phyloP scores from a whole-genome alignment of 2,113 vertebrate genomes.

The Microtus richardsoni region DNA sequence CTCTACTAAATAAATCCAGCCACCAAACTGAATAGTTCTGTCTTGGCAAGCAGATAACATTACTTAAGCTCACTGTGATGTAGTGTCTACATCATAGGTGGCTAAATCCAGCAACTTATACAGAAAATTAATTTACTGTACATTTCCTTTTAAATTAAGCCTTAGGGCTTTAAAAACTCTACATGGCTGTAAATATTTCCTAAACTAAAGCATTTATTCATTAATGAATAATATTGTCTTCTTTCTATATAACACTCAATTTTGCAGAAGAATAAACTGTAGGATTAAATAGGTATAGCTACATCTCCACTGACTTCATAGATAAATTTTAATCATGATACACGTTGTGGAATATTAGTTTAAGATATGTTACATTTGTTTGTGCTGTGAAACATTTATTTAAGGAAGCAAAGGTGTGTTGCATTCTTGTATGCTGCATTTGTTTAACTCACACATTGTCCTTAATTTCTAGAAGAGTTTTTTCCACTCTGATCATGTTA shows the following conservation, averaged over 20 bases:
- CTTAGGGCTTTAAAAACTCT: slow-evolving; percentile 40
- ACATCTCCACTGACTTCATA: not conserved
- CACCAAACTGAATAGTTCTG: not conserved
- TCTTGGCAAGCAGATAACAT: slow-evolving; percentile 30
- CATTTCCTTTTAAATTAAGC: slow-evolving; percentile 19
- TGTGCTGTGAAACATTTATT: too few species aligned
- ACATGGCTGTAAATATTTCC: not conserved
- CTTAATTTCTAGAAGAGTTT: not conserved
- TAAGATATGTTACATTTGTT: not conserved
- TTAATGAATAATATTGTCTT: not conserved
- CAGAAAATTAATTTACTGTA: not conserved
- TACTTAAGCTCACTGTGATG: not conserved
- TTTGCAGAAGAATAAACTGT: not conserved
- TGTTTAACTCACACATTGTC: not conserved
- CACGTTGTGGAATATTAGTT: not conserved
- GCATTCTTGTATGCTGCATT: too few species aligned
- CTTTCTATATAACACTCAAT: not conserved
- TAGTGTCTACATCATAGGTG: not conserved
- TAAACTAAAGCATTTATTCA: not conserved
- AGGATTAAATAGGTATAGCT: not conserved
- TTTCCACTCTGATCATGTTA: not conserved
- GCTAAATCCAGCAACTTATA: not conserved
- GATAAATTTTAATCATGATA: not conserved
- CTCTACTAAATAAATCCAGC: not conserved
- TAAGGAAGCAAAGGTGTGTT: too few species aligned